Conservation (phyloP, 1,140 invertebrate genomes). For the Drosophila eugracilis region DNA sequence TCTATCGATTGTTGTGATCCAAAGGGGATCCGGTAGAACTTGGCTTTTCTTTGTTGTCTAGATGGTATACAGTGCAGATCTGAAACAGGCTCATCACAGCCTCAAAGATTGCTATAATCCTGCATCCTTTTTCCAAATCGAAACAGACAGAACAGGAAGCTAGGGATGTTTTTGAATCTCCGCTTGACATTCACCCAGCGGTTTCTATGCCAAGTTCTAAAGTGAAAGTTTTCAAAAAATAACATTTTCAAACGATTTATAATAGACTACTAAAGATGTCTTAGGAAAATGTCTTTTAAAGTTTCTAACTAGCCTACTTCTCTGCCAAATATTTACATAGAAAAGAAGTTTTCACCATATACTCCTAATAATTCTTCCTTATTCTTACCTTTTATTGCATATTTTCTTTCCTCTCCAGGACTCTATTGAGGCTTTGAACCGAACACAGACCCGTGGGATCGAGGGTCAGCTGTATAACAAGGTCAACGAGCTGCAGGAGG, state of each 20-base stretch:
- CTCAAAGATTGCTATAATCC: conserved; percentile 36
- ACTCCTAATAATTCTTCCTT: too few species aligned
- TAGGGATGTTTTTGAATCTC: neutral
- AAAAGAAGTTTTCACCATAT: too few species aligned
- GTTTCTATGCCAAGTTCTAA: too few species aligned
- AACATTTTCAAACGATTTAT: conserved; percentile 15
- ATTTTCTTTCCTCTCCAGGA: conserved; percentile 88
- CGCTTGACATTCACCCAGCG: too few species aligned
- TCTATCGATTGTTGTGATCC: conserved; percentile 1
- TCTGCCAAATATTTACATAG: neutral
- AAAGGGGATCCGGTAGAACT: conserved; percentile 1
- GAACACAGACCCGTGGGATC: conserved; percentile 94
- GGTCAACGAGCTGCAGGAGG: conserved; percentile 97
- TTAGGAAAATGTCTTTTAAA: neutral
- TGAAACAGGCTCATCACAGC: conserved; percentile 13
- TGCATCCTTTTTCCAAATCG: conserved; percentile 37
- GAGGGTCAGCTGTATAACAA: conserved; percentile 96
- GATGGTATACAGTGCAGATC: conserved; percentile 6
- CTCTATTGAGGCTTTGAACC: conserved; percentile 91
- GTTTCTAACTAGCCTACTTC: conserved; percentile 6
- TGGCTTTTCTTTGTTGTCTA: neutral
- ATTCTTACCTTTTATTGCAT: too few species aligned
- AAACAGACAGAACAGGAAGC: conserved; percentile 25
- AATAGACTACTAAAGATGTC: neutral
- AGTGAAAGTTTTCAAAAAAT: too few species aligned